Conservation (phyloP, 2,888 invertebrate species). For the Cataglyphis rosenhaueri region DNA sequence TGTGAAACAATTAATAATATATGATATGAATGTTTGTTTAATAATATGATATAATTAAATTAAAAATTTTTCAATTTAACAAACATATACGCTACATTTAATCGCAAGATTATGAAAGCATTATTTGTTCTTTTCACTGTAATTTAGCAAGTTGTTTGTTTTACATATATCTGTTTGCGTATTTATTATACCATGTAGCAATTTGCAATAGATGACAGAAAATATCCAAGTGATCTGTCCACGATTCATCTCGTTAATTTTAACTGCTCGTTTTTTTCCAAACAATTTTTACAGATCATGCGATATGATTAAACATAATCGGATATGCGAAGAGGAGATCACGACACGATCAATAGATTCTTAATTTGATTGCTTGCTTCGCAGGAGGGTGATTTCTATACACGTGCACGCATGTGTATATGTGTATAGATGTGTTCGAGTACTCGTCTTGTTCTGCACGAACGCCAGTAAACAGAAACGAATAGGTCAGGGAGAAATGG, state of each 20-base stretch:
- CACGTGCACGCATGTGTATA: too few relatives aligned
- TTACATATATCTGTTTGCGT: not conserved
- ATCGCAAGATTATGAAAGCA: conserved; percentile 5
- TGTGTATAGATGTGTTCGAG: not conserved
- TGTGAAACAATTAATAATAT: not conserved
- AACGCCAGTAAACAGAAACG: conserved; percentile 62
- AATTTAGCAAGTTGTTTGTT: not conserved
- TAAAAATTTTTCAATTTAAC: not conserved
- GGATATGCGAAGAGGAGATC: not conserved
- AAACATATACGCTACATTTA: not conserved
- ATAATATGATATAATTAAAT: not conserved
- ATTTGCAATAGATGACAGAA: conserved; percentile 11
- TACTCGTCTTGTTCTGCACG: conserved; percentile 6
- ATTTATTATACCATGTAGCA: conserved; percentile 7
- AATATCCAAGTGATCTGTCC: not conserved
- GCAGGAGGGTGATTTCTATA: not conserved
- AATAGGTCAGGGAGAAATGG: conserved; percentile 34
- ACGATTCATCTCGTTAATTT: conserved; percentile 12
- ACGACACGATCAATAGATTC: not conserved
- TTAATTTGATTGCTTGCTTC: conserved; percentile 3
- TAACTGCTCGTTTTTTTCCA: not conserved
- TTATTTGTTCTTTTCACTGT: not conserved
- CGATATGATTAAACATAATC: conserved; percentile 25
- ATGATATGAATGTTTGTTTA: not conserved
- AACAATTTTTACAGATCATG: not conserved